A percentile compares a stretch with the other conserved stretches of the same genome.
phyloP scores from a whole-genome alignment of 2,888 invertebrate species.

The Aquatica leii region DNA sequence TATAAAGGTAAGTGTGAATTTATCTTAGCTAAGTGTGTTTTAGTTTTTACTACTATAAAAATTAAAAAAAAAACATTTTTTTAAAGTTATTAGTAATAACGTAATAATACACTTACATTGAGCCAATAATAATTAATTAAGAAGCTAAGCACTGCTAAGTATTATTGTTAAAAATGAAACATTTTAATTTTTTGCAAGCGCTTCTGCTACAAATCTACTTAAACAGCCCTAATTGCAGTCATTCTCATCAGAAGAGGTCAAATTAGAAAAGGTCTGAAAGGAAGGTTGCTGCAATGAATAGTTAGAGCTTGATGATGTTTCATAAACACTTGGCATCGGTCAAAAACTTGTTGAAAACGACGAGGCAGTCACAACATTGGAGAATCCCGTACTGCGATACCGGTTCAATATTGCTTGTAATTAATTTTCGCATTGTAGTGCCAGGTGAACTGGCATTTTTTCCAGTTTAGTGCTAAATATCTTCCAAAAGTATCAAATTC shows the following conservation, averaged over 20 bases:
- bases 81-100: background rate
- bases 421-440: background rate
- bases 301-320: no score
- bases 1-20: constrained; percentile 4
- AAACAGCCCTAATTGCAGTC: no score
- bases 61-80: no score
- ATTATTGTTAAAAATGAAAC: no score
- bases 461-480: background rate
- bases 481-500: background rate
- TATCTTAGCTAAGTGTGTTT: no score
- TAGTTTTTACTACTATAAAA: no score
- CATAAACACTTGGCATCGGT: background rate
- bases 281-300: no score
- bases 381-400: background rate
- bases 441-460: background rate
- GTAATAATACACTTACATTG: background rate
- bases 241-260: no score
- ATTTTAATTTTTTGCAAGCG: no score
- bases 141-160: background rate
- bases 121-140: no score
- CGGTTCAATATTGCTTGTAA: background rate
- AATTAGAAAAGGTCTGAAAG: no score
- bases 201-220: no score
- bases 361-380: background rate
- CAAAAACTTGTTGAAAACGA: background rate